Percentiles rank a stretch among this genome's conserved stretches.
Conservation (phyloP, 92 coral and sea anemone genomes). For the Micromussa lordhowensis region DNA sequence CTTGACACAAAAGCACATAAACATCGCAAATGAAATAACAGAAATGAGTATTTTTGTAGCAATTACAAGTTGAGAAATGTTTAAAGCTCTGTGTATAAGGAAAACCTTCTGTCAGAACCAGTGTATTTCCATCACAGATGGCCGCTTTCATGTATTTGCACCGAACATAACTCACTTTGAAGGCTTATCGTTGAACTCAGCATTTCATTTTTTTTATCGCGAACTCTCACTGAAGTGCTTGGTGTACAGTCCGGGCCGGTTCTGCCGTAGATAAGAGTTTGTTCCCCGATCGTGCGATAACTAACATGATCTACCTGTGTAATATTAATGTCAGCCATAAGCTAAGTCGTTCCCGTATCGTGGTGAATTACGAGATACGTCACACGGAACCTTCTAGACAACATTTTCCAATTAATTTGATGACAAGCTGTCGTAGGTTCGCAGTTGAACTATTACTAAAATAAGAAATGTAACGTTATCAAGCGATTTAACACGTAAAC, state of each 20-base stretch:
- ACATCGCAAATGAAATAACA: not conserved
- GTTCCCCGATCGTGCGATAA: constrained; percentile 1
- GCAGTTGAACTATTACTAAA: not conserved
- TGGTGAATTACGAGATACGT: not conserved
- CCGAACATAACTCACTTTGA: not conserved
- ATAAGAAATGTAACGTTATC: not conserved
- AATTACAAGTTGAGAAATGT: not conserved
- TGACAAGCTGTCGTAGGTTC: not conserved
- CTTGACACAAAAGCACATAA: not conserved
- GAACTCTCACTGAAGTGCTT: constrained; percentile 1
- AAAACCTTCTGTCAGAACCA: not conserved
- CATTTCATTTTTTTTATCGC: constrained; percentile 4
- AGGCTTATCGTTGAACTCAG: constrained; percentile 24
- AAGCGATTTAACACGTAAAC: not conserved
- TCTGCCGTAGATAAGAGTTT: constrained; percentile 19
- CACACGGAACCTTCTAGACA: not conserved
- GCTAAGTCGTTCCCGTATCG: constrained; percentile 3
- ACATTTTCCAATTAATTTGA: not conserved
- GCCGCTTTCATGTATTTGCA: not conserved
- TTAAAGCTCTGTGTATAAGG: not conserved
- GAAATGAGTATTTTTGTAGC: not conserved
- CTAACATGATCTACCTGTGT: constrained; percentile 8
- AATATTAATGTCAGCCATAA: constrained; percentile 6
- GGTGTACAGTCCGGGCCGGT: not conserved
- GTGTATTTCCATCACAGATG: not conserved